These are phyloP conservation scores for Rhinopomastus cyanomelas DNA, from an alignment of 2,113 vertebrate species.

Conservation along the genomic window DNA sequence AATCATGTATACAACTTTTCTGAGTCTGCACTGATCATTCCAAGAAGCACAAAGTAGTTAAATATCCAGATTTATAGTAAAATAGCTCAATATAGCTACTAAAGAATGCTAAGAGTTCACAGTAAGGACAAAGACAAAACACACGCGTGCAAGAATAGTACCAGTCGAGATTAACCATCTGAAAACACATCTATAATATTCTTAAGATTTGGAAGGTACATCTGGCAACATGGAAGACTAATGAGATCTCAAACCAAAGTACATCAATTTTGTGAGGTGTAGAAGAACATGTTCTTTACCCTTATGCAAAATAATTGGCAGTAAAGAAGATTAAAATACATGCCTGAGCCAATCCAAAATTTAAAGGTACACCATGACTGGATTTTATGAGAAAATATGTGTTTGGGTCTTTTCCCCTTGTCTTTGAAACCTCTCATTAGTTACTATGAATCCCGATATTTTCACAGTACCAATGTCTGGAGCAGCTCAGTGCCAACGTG, in stretches of 20 bases:
- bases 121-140: slow-evolving; percentile 37
- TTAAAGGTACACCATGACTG: not conserved
- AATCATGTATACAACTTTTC: not conserved
- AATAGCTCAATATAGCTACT: slow-evolving; percentile 1
- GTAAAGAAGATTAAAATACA: slow-evolving; percentile 28
- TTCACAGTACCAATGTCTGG: not conserved
- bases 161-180: not conserved
- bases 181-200: not conserved
- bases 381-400: not conserved
- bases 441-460: not conserved
- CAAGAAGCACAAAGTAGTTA: not conserved
- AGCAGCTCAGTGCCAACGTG: not conserved
- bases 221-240: slow-evolving; percentile 3
- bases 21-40: not conserved
- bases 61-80: not conserved
- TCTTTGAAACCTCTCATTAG: not conserved
- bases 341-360: slow-evolving; percentile 22
- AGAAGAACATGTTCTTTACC: slow-evolving; percentile 37
- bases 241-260: slow-evolving; percentile 38
- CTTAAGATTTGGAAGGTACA: slow-evolving; percentile 7
- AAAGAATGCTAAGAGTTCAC: slow-evolving; percentile 27
- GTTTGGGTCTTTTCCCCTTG: not conserved
- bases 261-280: slow-evolving; percentile 61
- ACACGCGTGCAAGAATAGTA: not conserved
- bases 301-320: slow-evolving; percentile 26